Conservation (phyloP, 1,140 invertebrate genomes). For the Drosophila ironensis region DNA sequence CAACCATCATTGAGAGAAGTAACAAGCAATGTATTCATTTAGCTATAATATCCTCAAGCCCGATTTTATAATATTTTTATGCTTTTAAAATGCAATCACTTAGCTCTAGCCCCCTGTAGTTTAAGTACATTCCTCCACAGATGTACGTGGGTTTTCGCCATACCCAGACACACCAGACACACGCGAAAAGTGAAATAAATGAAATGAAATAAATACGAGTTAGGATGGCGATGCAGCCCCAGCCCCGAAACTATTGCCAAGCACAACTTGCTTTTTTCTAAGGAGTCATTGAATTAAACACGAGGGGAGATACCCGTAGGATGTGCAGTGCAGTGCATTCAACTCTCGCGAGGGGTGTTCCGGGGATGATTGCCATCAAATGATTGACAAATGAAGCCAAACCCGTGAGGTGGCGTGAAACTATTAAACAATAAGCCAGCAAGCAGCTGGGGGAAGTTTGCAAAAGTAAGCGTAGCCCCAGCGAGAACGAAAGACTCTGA, state of each 20-base stretch:
- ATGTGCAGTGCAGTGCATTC: slow-evolving; percentile 20
- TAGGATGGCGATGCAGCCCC: slow-evolving; percentile 26
- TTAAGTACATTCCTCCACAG: not conserved
- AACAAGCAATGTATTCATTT: too few relatives aligned
- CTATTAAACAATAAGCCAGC: slow-evolving; percentile 52
- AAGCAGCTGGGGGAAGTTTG: not conserved
- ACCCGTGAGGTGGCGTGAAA: slow-evolving; percentile 33
- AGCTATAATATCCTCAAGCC: too few relatives aligned
- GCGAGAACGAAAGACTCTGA: not conserved
- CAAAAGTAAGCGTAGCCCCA: not conserved
- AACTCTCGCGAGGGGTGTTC: not conserved
- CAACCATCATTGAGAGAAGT: too few relatives aligned
- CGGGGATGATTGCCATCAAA: slow-evolving; percentile 10
- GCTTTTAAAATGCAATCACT: too few relatives aligned
- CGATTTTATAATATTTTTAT: too few relatives aligned
- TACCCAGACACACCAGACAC: not conserved
- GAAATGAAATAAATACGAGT: slow-evolving; percentile 61
- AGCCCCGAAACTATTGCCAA: not conserved
- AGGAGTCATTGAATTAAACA: too few relatives aligned
- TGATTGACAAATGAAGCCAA: slow-evolving; percentile 67
- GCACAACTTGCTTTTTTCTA: slow-evolving; percentile 1
- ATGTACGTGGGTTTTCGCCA: slow-evolving; percentile 22
- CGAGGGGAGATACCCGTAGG: not conserved
- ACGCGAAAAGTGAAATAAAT: slow-evolving; percentile 36
- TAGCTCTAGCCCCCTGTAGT: too few relatives aligned